Conservation (phyloP, 2,888 invertebrate species). For the Saturnia japonica region DNA sequence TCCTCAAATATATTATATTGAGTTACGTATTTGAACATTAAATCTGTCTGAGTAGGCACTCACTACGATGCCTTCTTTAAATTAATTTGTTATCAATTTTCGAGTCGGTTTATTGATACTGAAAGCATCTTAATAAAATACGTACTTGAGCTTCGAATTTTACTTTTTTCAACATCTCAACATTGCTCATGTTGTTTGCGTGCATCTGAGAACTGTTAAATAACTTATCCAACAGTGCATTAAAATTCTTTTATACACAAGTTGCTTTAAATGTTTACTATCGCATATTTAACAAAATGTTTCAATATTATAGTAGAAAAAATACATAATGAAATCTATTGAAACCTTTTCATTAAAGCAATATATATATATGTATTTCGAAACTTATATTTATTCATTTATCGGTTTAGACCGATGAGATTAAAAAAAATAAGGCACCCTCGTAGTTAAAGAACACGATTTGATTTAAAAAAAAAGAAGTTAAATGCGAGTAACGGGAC, state of each 20-base stretch:
- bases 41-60: background rate
- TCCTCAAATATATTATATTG: background rate
- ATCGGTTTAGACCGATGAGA: background rate
- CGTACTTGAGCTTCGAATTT: background rate
- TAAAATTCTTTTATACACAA: no score
- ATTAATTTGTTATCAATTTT: background rate
- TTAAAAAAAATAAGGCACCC: constrained; percentile 4
- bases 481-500: background rate
- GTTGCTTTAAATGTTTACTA: no score
- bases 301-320: no score
- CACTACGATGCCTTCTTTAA: background rate
- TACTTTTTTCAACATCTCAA: background rate
- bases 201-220: background rate
- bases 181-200: background rate
- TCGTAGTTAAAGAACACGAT: background rate
- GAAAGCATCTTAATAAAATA: background rate
- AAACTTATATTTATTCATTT: constrained; percentile 12
- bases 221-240: no score
- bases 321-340: background rate
- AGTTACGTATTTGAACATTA: background rate
- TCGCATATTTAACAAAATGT: no score
- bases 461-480: background rate
- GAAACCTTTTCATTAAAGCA: background rate
- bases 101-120: background rate
- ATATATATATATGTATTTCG: constrained; percentile 6